Evolutionary conservation across 2,888 invertebrate genomes (phyloP).

Genomic region (Resseliella maxima): DNA sequence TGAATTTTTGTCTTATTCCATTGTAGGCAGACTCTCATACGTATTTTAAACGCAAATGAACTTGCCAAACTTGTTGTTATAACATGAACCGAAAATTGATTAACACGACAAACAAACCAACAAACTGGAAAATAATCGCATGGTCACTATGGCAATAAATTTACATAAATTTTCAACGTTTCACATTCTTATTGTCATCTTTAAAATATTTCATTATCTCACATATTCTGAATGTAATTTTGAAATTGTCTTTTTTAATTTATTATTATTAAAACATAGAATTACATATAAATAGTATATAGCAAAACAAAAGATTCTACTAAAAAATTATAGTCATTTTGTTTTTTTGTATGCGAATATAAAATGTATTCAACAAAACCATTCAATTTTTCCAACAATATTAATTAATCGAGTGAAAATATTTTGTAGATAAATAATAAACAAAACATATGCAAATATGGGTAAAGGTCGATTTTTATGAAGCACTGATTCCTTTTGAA

Average conservation of each 20-base stretch:
- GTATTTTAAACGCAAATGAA: constrained; percentile 6
- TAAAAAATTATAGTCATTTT: too few species aligned
- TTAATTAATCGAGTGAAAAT: too few species aligned
- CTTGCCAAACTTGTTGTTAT: constrained; percentile 1
- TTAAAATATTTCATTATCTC: not conserved
- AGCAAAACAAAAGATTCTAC: too few species aligned
- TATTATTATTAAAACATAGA: too few species aligned
- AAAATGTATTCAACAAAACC: too few species aligned
- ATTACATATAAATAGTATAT: too few species aligned
- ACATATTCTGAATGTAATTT: too few species aligned
- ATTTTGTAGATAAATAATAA: not conserved
- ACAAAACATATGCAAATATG: not conserved
- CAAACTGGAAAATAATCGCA: constrained; percentile 14
- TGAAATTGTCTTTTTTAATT: too few species aligned
- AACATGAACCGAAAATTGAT: not conserved
- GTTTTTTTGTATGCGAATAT: too few species aligned
- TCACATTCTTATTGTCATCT: not conserved
- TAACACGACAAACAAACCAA: not conserved
- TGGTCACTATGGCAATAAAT: not conserved
- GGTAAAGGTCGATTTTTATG: constrained; percentile 6
- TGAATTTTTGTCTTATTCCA: not conserved
- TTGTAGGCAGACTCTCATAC: not conserved
- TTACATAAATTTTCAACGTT: not conserved
- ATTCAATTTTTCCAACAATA: too few species aligned
- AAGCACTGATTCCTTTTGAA: not conserved